These are phyloP conservation scores for Synergus umbraculus DNA, from an alignment of 2,888 invertebrate species.

Conservation along the genomic window DNA sequence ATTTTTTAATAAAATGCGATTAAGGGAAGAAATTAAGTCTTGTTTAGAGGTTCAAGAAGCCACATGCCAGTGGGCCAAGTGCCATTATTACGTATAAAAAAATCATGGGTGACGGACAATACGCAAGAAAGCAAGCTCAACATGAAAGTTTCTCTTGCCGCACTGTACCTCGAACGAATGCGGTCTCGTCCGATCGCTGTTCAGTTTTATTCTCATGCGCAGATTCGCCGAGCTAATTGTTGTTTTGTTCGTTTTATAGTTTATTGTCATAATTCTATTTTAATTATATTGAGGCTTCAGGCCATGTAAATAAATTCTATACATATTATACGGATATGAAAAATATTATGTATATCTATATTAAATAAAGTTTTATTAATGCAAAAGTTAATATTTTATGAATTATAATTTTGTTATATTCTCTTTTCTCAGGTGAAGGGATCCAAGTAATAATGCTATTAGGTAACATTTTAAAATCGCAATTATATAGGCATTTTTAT, in stretches of 20 bases:
- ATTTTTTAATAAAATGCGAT: slow-evolving; percentile 45
- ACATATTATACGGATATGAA: slow-evolving; percentile 61
- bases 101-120: slow-evolving; percentile 49
- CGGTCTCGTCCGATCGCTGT: slow-evolving; percentile 4
- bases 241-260: slow-evolving; percentile 74
- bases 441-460: too few species aligned
- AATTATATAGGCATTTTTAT: too few species aligned
- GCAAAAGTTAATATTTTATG: slow-evolving; percentile 43
- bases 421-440: too few species aligned
- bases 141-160: slow-evolving; percentile 57
- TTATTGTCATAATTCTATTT: slow-evolving; percentile 71
- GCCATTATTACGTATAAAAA: slow-evolving; percentile 68
- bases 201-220: slow-evolving; percentile 45
- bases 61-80: slow-evolving; percentile 71
- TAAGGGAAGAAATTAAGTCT: slow-evolving; percentile 32
- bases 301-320: slow-evolving; percentile 70
- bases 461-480: too few species aligned
- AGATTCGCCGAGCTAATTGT: slow-evolving; percentile 65
- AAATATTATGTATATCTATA: slow-evolving; percentile 62
- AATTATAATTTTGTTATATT: too few species aligned
- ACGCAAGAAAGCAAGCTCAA: slow-evolving; percentile 52
- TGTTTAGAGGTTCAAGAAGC: slow-evolving; percentile 51
- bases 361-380: slow-evolving; percentile 69
- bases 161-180: slow-evolving; percentile 30
- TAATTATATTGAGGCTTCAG: slow-evolving; percentile 65